These are phyloP conservation scores for Andrena bucephala DNA, from an alignment of 2,888 invertebrate species.

Conservation along the genomic window DNA sequence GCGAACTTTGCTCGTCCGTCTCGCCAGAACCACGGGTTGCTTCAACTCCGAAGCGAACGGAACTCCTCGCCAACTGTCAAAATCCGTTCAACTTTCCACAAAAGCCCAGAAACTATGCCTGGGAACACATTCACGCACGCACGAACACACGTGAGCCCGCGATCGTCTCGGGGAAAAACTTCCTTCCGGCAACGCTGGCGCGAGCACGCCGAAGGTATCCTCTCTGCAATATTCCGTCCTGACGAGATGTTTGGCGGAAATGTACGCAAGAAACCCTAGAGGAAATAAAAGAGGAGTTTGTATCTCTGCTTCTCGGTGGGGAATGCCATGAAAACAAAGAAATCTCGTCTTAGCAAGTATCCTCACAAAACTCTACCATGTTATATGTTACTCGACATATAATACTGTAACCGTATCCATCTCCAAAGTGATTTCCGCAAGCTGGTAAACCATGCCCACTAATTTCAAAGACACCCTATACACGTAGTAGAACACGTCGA, in stretches of 20 bases:
- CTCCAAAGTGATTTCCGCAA: background rate
- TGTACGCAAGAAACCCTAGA: background rate
- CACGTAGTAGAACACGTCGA: background rate
- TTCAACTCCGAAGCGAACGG: background rate
- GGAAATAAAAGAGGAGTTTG: conserved; percentile 16
- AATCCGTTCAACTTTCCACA: conserved; percentile 39
- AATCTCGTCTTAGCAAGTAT: background rate
- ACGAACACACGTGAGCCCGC: background rate
- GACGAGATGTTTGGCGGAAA: conserved; percentile 12
- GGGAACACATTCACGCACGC: conserved; percentile 23
- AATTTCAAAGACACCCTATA: background rate
- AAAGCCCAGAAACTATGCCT: conserved; percentile 45
- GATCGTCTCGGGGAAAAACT: conserved; percentile 6
- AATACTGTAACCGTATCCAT: background rate
- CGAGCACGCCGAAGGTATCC: conserved; percentile 14
- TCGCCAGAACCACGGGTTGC: background rate
- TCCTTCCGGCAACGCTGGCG: conserved; percentile 14
- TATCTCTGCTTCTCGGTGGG: background rate
- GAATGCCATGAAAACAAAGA: background rate
- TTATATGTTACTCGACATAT: too few species aligned
- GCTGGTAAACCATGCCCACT: background rate
- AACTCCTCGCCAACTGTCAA: conserved; percentile 40
- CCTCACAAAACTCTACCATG: background rate
- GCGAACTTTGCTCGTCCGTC: conserved; percentile 27
- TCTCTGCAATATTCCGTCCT: background rate